Evolutionary conservation across 2,888 invertebrate species (phyloP).

Genomic region (Venusia cambrica): DNA sequence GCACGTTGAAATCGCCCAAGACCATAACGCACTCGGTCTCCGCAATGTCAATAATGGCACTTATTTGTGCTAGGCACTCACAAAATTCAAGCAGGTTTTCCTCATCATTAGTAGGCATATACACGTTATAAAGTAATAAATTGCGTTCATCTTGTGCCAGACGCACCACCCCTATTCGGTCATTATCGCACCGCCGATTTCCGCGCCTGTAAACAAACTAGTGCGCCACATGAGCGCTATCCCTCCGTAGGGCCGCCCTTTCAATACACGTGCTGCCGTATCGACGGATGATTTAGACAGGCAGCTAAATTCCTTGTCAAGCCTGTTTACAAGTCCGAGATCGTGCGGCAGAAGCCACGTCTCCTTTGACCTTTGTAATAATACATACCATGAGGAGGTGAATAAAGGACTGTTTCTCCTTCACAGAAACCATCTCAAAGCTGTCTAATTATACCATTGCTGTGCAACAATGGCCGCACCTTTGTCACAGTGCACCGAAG

Average conservation of each 20-base stretch:
- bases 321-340: constrained; percentile 9
- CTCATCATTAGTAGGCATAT: constrained; percentile 30
- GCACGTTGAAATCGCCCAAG: constrained; percentile 29
- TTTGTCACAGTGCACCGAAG: constrained; percentile 13
- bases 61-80: constrained; percentile 24
- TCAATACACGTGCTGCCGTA: constrained; percentile 11
- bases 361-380: no score
- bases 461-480: constrained; percentile 7
- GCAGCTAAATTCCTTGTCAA: constrained; percentile 18
- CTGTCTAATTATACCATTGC: constrained; percentile 10
- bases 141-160: constrained; percentile 1
- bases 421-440: constrained; percentile 1
- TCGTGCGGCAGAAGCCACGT: constrained; percentile 23
- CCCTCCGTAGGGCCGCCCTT: constrained; percentile 24
- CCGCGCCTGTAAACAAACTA: constrained; percentile 11
- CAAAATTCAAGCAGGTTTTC: constrained; percentile 29
- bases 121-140: constrained; percentile 26
- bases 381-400: background rate
- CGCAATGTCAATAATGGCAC: constrained; percentile 22
- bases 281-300: constrained; percentile 22
- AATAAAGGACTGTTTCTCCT: background rate
- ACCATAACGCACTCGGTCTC: constrained; percentile 15
- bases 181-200: constrained; percentile 2
- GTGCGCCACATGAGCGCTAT: constrained; percentile 20
- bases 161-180: constrained; percentile 1